Evolutionary conservation across 2,113 vertebrate genomes (phyloP), one percentile per base, ranked within the genome.

Genomic region (Blennius ocellaris): DNA sequence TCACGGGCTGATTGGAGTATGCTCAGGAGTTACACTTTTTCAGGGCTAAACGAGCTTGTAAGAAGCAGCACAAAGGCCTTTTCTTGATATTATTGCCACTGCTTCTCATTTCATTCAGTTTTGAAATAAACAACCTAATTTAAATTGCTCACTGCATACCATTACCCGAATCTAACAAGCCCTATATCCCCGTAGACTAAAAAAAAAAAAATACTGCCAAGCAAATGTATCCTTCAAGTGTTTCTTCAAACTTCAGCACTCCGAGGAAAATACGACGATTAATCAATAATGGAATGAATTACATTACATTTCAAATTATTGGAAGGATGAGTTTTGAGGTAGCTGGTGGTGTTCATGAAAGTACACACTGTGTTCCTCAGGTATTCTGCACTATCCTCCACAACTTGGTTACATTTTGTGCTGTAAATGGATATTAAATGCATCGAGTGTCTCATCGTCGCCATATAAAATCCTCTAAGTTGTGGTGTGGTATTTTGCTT

Each of bases 121-220:
- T 61, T 77, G 76, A 37, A 60, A 49, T 11, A 3, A 17, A 48
- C 12, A 2, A n/a, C 60, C 40, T 38, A 7, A 36, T 39, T 57
- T 54, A 47, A 56, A 50, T 11, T n/a, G 37, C 64, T 41, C 57
- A 55, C 55, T 71, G 54, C 67, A 4, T 73, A 71, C 62, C 63
- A 66, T 75, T 80, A 85, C 80, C 60, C 62, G 86, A 80, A 41
- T 71, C 16, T 11, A n/a, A 74, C 10, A 37, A 56, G 49, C 66
- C 58, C 47, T 44, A 5, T 15, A 54, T 72, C 38, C 58, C 81
- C 63, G 41, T 5, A 81, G 82, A 58, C 66, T 59, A 57, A 51
- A 40, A 30, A 30, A 30, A 30, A 30, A 2, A 4, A 47, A 7
- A 5, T 45, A 45, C 73, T 68, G 55, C 69, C 69, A 65, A 73